phyloP scores from a whole-genome alignment of 2,113 vertebrate species.

The Megatriorchis doriae region DNA sequence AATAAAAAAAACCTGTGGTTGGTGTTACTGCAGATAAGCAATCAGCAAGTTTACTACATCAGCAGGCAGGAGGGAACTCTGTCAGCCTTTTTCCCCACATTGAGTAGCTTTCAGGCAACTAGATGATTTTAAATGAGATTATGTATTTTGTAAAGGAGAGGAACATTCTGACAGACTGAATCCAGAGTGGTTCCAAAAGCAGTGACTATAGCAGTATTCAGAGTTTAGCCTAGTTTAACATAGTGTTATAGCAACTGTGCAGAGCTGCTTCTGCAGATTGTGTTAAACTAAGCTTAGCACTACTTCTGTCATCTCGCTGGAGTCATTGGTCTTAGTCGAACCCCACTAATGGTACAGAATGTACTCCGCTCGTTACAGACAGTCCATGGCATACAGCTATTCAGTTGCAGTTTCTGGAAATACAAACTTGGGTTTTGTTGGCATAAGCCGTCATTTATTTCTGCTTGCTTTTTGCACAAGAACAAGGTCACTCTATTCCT shows the following conservation, averaged over 20 bases:
- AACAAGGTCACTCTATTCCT: not conserved
- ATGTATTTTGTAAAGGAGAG: constrained; percentile 49
- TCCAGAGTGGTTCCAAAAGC: constrained; percentile 58
- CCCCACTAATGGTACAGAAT: not conserved
- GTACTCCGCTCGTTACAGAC: not conserved
- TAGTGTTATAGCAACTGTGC: constrained; percentile 59
- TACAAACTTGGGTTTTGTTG: not conserved
- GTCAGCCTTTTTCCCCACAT: constrained; percentile 26
- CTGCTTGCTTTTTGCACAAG: not conserved
- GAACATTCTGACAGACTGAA: constrained; percentile 64
- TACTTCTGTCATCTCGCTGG: not conserved
- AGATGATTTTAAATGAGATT: constrained; percentile 62
- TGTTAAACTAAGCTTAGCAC: constrained; percentile 59
- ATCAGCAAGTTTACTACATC: constrained; percentile 21
- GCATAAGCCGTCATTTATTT: not conserved
- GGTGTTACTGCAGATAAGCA: constrained; percentile 14
- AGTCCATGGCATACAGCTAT: not conserved
- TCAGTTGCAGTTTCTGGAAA: not conserved
- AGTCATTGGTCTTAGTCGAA: not conserved
- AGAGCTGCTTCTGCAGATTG: constrained; percentile 47
- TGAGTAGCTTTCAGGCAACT: constrained; percentile 36
- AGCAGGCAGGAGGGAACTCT: constrained; percentile 26
- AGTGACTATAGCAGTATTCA: constrained; percentile 53
- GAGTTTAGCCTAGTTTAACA: constrained; percentile 66
- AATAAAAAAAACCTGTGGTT: not conserved